Percentiles rank a stretch among this genome's conserved stretches.
Conservation (phyloP, 2,113 vertebrate genomes). For the Tragelaphus imberbis region DNA sequence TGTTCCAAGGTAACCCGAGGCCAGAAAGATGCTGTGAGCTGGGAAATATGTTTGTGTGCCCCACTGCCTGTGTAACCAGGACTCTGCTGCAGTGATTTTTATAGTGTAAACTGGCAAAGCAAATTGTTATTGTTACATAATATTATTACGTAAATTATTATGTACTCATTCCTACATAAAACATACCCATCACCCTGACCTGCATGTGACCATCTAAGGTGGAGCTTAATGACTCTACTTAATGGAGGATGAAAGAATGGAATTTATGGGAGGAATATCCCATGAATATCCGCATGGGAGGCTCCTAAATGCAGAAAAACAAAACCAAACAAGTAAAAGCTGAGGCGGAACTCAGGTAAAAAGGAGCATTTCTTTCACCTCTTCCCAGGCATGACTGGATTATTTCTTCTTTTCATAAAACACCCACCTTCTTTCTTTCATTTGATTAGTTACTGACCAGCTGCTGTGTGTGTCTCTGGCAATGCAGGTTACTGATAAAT, state of each 20-base stretch:
- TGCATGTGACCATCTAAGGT: not conserved
- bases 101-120: not conserved
- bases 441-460: not conserved
- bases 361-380: not conserved
- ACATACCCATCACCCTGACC: not conserved
- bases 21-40: too few relatives aligned
- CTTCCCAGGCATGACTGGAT: rapidly evolving
- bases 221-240: not conserved
- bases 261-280: not conserved
- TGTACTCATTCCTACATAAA: not conserved
- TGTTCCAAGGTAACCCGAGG: too few relatives aligned
- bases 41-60: rapidly evolving
- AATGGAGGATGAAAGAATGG: not conserved
- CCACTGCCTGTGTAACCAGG: rapidly evolving
- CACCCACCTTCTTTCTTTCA: not conserved
- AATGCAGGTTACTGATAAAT: rapidly evolving
- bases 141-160: not conserved
- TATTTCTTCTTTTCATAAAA: not conserved
- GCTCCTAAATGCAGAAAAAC: not conserved
- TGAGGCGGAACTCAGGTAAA: rapidly evolving
- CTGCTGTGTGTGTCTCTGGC: rapidly evolving
- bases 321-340: not conserved
- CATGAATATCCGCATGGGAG: too few relatives aligned
- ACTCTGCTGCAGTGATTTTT: not conserved
- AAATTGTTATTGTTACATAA: not conserved